Evolutionary conservation across 2,113 vertebrate genomes (phyloP).

Genomic region (Promerops cafer): DNA sequence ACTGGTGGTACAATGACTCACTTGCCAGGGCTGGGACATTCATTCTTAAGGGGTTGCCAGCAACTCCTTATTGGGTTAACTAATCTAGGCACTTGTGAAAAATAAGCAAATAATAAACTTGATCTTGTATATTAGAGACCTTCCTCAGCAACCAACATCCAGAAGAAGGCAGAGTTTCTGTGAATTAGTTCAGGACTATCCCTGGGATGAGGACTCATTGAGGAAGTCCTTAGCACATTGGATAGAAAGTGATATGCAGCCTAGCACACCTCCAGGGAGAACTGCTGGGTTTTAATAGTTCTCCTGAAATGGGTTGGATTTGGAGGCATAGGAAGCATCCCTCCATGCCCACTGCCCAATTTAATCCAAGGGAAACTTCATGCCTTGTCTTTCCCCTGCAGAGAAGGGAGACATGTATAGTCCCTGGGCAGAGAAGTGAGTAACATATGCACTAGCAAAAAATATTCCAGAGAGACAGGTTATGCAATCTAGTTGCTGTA

Average conservation of each 20-base stretch:
- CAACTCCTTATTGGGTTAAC: background rate
- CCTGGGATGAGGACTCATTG: background rate
- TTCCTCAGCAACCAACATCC: background rate
- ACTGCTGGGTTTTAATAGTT: background rate
- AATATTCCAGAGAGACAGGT: background rate
- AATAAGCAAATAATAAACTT: background rate
- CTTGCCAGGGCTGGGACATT: background rate
- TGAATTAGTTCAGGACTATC: background rate
- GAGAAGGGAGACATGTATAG: background rate
- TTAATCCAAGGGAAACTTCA: background rate
- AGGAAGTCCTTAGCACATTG: background rate
- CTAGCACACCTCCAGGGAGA: background rate
- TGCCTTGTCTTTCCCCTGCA: background rate
- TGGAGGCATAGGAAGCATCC: background rate
- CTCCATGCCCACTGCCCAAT: background rate
- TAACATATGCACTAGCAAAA: background rate
- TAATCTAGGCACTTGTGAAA: background rate
- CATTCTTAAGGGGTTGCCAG: background rate
- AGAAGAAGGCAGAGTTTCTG: background rate
- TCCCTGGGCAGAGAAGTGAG: background rate
- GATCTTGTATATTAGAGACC: background rate
- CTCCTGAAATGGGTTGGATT: background rate
- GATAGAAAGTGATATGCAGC: background rate
- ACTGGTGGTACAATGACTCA: accelerated
- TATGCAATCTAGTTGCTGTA: background rate